Conservation (phyloP, 2,113 vertebrate genomes). For the Rhabdornis inornatus region DNA sequence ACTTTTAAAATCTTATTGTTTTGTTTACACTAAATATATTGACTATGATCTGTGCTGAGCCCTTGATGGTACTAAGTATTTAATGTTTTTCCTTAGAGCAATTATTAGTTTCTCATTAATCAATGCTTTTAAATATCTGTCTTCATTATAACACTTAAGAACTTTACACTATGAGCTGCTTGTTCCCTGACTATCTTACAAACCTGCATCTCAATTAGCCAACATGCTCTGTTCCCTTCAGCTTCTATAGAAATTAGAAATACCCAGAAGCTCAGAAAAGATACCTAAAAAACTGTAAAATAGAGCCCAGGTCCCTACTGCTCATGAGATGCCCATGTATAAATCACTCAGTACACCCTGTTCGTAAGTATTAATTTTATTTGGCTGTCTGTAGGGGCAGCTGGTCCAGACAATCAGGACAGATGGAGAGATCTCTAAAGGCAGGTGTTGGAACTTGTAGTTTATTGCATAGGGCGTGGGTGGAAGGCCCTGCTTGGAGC, state of each 20-base stretch:
- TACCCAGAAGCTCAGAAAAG: not conserved
- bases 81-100: not conserved
- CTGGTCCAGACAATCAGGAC: too few relatives aligned
- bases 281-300: not conserved
- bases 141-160: not conserved
- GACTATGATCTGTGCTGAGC: not conserved
- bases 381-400: too few relatives aligned
- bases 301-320: not conserved
- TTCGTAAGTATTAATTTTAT: not conserved
- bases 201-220: not conserved
- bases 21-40: not conserved
- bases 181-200: not conserved
- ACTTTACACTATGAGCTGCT: not conserved
- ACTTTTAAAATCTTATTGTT: not conserved
- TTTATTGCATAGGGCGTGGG: too few relatives aligned
- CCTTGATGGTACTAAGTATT: not conserved
- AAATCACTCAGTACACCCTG: not conserved
- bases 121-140: not conserved
- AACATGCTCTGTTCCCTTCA: not conserved
- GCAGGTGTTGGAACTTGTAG: too few relatives aligned
- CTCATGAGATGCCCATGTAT: not conserved
- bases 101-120: constrained; percentile 20
- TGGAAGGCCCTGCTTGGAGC: too few relatives aligned
- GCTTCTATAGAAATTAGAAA: not conserved
- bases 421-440: too few relatives aligned